A percentile compares a stretch with the other conserved stretches of the same genome.
Conservation (phyloP, 1,140 invertebrate species). For the Kradibia gibbosae region DNA sequence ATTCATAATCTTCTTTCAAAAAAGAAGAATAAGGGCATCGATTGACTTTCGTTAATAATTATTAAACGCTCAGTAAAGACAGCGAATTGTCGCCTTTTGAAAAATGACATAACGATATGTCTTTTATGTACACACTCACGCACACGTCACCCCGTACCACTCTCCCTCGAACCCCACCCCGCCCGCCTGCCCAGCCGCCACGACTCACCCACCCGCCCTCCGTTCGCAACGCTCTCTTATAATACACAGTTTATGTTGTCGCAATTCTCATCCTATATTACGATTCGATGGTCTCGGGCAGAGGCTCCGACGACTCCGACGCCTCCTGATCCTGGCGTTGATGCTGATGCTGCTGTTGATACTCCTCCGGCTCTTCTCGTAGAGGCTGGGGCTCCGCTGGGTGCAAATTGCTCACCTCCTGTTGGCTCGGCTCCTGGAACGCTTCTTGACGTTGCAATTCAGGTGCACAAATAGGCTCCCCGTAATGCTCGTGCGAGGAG, state of each 20-base stretch:
- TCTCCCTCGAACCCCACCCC: too few species aligned
- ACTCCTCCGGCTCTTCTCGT: neutral
- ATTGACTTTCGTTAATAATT: constrained; percentile 48
- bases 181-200: neutral
- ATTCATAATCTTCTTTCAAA: neutral
- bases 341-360: neutral
- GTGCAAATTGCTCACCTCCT: neutral
- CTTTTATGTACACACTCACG: constrained; percentile 42
- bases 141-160: constrained; percentile 19
- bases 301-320: neutral
- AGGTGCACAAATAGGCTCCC: neutral
- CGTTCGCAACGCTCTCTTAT: constrained; percentile 25
- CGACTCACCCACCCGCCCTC: too few species aligned
- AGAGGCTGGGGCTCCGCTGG: neutral
- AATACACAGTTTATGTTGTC: constrained; percentile 39
- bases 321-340: neutral
- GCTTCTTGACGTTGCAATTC: neutral
- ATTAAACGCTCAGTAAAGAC: constrained; percentile 35
- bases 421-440: neutral
- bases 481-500: constrained; percentile 6
- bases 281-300: constrained; percentile 27
- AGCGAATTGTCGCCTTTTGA: constrained; percentile 28
- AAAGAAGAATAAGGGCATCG: constrained; percentile 43
- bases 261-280: constrained; percentile 38
- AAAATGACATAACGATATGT: constrained; percentile 41